Base-by-base conservation (phyloP, 2,113 vertebrate species). In the Potamarius usumacintae region DNA sequence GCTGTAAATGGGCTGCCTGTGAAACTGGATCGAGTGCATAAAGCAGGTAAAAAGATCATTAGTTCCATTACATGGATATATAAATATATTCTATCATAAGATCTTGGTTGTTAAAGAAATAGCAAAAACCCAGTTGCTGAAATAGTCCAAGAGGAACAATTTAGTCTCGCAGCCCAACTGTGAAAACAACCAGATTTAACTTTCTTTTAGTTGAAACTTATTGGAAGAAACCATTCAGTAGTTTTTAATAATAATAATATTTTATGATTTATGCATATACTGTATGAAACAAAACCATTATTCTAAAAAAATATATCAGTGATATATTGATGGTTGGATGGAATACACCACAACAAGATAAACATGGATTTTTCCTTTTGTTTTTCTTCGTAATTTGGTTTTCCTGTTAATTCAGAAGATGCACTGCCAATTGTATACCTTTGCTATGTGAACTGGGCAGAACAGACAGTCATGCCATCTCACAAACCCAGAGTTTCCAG, bases 1-100 rank as follows among this genome's bases (percentile, higher is more conserved):
- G 11, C 52, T 72, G 10, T 62, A 60, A 60, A 50, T 27, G 42
- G 55, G 25, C 60, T 85, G 34, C 27, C 22, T n/a, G 60, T 77
- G 30, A 77, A 85, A 85, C 7, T 34, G 27, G 20, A 72, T 57
- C 22, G 58, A 8, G 2, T 52, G 57, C 50, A 65, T 30, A 30
- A 53, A 65, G n/a, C 48, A 22, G 25, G 30, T 30, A 1, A 86
- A 86, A 79, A 63, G 50, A 50, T 27, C 74, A 86, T 85, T 11
- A 48, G 34, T 62, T 62, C 53, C 50, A 84, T 50, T 71, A 55
- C 10, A 65, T 14, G 18, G 60, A 42, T n/a, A 53, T 27, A 30
- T 63, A 85, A 85, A 85, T 77, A 57, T 57, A 58, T 85, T 85
- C 60, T 22, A 48, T 85, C 27, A 72, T 58, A 77, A 52, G 34